Base-by-base conservation (phyloP, 2,797 vertebrate genomes). In the Gouania willdenowi region DNA sequence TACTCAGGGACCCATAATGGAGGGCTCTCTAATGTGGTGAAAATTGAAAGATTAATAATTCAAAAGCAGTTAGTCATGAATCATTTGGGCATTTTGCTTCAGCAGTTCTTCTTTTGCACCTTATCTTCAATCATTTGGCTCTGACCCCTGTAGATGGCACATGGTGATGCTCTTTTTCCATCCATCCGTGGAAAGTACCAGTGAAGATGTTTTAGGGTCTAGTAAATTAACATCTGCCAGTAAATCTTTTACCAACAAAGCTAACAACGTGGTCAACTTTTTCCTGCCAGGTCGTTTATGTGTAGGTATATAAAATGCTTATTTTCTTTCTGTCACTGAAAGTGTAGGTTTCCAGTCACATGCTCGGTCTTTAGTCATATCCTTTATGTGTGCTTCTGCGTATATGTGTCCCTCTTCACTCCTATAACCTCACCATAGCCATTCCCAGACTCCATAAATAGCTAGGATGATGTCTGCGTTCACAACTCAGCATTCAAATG, bases 31-130 rank as follows among this genome's bases (percentile, higher is more conserved):
- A 91, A 91, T 88, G 88, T 59, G 26, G 74, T 82, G 86, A 87
- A 92, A 94, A 94, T 95, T 90, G 93, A 90, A 87, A 71, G 83
- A 92, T 95, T 91, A 94, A 96, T 95, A 93, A 95, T 96, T 94
- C 90, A 95, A 87, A 87, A 87, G 87, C 75, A 82, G 82, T 77
- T 82, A 81, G 81, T 88, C 88, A 89, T 92, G 90, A 92, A 93
- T 96, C 91, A 92, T 84, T 60, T 15, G 46, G 71, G 73, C 71
- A 80, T 81, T 82, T 83, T 80, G 58, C 74, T 66, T 62, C 55
- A 43, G 49, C 16, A 30, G 41, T 79, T 75, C 73, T 65, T 69
- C 42, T 60, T 59, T 21, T 46, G 39, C 48, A 41, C 54, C 40
- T 67, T 64, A 41, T 41, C 37, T 60, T 51, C 52, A 62, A 48